Base-by-base conservation (phyloP, 2,797 vertebrate species). In the Pteronotus mesoamericanus region DNA sequence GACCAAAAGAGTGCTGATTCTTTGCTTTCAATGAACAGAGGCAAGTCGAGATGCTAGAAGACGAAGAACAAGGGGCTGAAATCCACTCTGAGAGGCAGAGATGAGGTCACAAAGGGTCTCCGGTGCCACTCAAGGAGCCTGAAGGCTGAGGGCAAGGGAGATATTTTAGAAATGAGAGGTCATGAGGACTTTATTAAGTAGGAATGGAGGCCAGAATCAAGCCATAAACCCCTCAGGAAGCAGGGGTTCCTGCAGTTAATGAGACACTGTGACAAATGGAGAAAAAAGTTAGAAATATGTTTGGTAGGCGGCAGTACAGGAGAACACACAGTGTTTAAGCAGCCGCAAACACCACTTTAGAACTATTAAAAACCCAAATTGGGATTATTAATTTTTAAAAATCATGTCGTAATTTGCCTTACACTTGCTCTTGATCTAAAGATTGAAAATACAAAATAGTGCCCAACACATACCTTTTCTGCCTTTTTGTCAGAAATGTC, bases 401-500 rank as follows among this genome's bases (percentile, higher is more conserved):
- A 89, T 86, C 72, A 71, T 18, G n/a, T 29, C 34, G 37, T 24
- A 57, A 68, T 9, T 68, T 79, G 48, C 71, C 8, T 82, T 94
- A 12, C 21, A 77, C 46, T 72, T 79, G 19, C 6, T 80, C 51
- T 59, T 55, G 57, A 68, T 77, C 39, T 57, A 87, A 87, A 77
- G 26, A 68, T 6, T 68, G 26, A 71, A 89, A 80, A 85, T 21
- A 46, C 6, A 37, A 61, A 80, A 84, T 39, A 77, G 77, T 86
- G 74, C n/a, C 72, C 78, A 74, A 93, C 78, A 39, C 77, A 83
- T 98, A 99, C 99, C 99, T 99, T 99, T 98, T 99, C 99, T 57
- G 99, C 99, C 95, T 99, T 99, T 97, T 99, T 99, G 98, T 99
- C 99, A 5, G 99, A 99, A 97, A 99, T 99, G 98, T 99, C 99